Evolutionary conservation across 2,888 invertebrate genomes (phyloP), one percentile per base, ranked within the genome.

Genomic region (Spialia ferax): DNA sequence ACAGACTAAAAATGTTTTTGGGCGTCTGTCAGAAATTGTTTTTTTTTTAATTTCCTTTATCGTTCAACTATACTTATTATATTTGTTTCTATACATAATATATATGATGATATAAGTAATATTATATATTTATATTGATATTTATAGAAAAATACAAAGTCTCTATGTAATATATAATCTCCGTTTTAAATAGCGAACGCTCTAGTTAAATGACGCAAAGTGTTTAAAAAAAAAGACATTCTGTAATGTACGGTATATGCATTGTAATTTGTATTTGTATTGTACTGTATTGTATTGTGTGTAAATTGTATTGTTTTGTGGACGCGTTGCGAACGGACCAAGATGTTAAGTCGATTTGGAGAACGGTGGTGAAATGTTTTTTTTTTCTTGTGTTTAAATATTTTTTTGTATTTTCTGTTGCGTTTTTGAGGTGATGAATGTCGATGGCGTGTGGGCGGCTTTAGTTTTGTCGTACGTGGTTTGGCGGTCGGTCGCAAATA

Each of bases 301-400:
- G 86, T 88, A 85, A 80, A 85, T 81, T 83, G 79, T 82, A 76
- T 77, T 78, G 84, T 80, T 81, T 60, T 83, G 80, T 80, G 80
- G 82, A 84, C 15, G 56, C 15, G 20, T 20, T 29, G 38, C 78
- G 91, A 91, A 91, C 91, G 91, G 91, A 91, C 91, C 91, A 92
- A 91, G 85, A 80, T 61, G 61, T 85, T 85, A 84, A 80, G 83
- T 80, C 85, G 84, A 66, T 45, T 66, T 79, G 71, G 80, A 77
- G 78, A 80, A 79, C 38, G 35, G 70, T 66, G 71, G 71, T 29
- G 45, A n/a, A 1, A 1, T 26, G 65, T 73, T 77, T 78, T 75
- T 73, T 65, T 69, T 50, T 63, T 52, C 26, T 1, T 59, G 63
- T 45, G 62, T 29, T 26, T 48, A 48, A 18, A 42, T 45, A 10